These are phyloP conservation scores for Coranthus polyacanthus DNA, from an alignment of 2,797 vertebrate species.

Conservation along the genomic window DNA sequence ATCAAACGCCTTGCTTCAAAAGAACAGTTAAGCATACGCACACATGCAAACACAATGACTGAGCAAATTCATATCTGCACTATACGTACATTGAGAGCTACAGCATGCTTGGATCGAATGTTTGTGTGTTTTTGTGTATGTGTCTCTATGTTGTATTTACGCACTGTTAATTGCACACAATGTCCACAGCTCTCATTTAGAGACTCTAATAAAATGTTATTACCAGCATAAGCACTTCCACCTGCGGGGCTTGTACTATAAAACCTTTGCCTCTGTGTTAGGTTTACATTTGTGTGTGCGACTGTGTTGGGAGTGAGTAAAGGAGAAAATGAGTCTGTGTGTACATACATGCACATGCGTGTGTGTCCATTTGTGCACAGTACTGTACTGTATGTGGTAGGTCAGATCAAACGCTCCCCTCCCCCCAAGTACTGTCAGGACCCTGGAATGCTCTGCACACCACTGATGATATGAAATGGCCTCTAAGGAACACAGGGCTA, in stretches of 20 bases:
- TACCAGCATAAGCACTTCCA: conserved; percentile 77
- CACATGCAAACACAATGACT: conserved; percentile 54
- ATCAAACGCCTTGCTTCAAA: conserved; percentile 82
- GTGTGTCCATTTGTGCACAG: neutral
- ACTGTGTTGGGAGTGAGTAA: conserved; percentile 1
- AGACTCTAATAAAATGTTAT: conserved; percentile 78
- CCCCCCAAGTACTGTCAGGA: conserved; percentile 51
- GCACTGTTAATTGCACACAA: conserved; percentile 66
- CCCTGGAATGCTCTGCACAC: conserved; percentile 51
- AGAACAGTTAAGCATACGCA: conserved; percentile 64
- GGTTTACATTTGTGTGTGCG: conserved; percentile 7
- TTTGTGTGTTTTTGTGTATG: conserved; percentile 28
- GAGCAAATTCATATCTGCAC: conserved; percentile 32
- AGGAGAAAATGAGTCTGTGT: conserved; percentile 11
- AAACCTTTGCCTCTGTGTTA: conserved; percentile 38
- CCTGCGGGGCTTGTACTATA: conserved; percentile 66
- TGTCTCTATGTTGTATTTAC: conserved; percentile 56
- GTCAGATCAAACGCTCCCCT: conserved; percentile 55
- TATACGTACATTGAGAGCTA: conserved; percentile 4
- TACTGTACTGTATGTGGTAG: conserved; percentile 26
- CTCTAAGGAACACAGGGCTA: conserved; percentile 34
- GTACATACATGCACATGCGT: neutral
- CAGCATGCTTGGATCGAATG: too few relatives aligned
- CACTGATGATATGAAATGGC: conserved; percentile 62
- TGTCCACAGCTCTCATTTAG: conserved; percentile 72